Conservation (phyloP, 2,888 invertebrate species). For the Margaritifera margaritifera region DNA sequence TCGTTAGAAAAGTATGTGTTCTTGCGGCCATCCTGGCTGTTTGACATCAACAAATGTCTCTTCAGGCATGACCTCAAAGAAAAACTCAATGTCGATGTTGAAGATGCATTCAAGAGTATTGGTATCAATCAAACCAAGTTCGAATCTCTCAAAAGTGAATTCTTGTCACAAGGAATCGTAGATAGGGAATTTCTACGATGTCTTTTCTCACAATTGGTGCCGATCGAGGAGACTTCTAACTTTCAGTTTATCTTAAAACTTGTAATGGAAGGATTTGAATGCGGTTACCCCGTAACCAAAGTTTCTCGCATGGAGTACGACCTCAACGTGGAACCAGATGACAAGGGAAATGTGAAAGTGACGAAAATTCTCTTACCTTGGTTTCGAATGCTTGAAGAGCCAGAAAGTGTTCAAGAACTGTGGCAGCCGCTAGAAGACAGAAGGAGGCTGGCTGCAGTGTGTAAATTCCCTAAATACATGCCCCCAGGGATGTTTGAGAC, state of each 20-base stretch:
- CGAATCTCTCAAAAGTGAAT: constrained; percentile 54
- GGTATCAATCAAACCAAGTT: constrained; percentile 52
- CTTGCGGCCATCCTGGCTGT: constrained; percentile 67
- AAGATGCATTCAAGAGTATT: constrained; percentile 57
- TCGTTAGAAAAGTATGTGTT: constrained; percentile 59
- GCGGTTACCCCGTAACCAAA: constrained; percentile 61
- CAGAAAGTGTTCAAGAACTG: constrained; percentile 42
- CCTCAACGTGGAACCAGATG: constrained; percentile 39
- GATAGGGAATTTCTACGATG: constrained; percentile 64
- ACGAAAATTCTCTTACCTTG: constrained; percentile 61
- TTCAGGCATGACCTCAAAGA: constrained; percentile 60
- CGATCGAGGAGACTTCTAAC: constrained; percentile 50
- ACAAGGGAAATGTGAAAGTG: constrained; percentile 38
- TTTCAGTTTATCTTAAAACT: constrained; percentile 46
- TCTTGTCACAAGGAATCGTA: constrained; percentile 57
- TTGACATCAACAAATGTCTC: constrained; percentile 61
- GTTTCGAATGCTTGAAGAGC: constrained; percentile 53
- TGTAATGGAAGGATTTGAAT: constrained; percentile 56
- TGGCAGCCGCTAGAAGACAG: constrained; percentile 44
- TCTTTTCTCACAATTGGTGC: constrained; percentile 52
- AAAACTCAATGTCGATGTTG: constrained; percentile 48
- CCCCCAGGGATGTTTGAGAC: constrained; percentile 68
- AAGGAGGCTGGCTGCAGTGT: constrained; percentile 46
- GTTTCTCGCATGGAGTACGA: constrained; percentile 9
- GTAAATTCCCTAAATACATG: constrained; percentile 64